Percentiles rank a stretch among this genome's conserved stretches.
These are phyloP conservation scores for Bellardia bayeri DNA, from an alignment of 2,888 invertebrate species.

Conservation along the genomic window DNA sequence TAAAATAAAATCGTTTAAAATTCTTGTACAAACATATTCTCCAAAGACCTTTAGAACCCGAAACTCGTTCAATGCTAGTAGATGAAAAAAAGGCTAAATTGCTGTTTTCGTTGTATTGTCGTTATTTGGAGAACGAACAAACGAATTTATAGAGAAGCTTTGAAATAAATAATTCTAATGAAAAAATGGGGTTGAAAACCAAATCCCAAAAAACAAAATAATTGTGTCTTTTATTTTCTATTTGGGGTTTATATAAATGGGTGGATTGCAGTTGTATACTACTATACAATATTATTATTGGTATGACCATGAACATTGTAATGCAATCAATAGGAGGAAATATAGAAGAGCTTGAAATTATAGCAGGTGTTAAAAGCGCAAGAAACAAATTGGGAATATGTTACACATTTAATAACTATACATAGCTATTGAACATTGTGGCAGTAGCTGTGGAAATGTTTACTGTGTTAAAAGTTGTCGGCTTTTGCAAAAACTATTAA, in stretches of 20 bases:
- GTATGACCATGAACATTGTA: slow-evolving; percentile 61
- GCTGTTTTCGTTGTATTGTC: slow-evolving; percentile 16
- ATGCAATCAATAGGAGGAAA: slow-evolving; percentile 58
- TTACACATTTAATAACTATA: too few species aligned
- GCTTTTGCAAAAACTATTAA: too few species aligned
- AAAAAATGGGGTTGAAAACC: slow-evolving; percentile 69
- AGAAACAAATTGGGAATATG: too few species aligned
- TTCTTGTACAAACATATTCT: slow-evolving; percentile 56
- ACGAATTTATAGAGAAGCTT: slow-evolving; percentile 41
- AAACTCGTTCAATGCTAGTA: not conserved
- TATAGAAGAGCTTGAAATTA: not conserved
- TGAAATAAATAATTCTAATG: slow-evolving; percentile 41
- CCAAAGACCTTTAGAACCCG: slow-evolving; percentile 19
- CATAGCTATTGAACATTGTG: too few species aligned
- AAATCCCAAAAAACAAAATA: slow-evolving; percentile 22
- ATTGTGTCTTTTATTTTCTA: slow-evolving; percentile 29
- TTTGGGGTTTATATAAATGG: slow-evolving; percentile 61
- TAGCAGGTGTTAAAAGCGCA: slow-evolving; percentile 4
- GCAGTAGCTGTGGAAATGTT: too few species aligned
- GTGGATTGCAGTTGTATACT: slow-evolving; percentile 47
- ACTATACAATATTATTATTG: slow-evolving; percentile 22
- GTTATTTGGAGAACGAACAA: slow-evolving; percentile 23
- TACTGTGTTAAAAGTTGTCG: too few species aligned
- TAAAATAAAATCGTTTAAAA: slow-evolving; percentile 46
- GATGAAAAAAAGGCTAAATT: slow-evolving; percentile 55